Evolutionary conservation across 35 echinoderm and acorn worm genomes (phyloP).

Genomic region (Hemicentrotus pulcherrimus): DNA sequence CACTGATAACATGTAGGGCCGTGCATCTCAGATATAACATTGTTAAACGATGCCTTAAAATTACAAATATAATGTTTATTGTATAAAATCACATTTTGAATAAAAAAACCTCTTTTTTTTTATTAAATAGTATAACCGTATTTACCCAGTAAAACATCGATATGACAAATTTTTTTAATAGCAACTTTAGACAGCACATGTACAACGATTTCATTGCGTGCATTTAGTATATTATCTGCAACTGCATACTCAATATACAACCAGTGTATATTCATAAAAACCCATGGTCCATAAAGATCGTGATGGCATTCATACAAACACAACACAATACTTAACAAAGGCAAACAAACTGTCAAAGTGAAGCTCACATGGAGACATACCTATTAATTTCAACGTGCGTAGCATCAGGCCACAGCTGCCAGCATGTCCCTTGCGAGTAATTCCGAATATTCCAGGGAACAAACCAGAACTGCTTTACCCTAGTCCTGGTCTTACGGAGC

Average conservation of each 20-base stretch:
- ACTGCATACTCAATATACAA: background rate
- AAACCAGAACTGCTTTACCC: background rate
- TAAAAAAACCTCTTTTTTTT: too few relatives aligned
- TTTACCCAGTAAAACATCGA: background rate
- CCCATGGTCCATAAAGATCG: background rate
- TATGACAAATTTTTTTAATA: background rate
- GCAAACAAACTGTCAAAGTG: background rate
- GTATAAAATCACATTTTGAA: too few relatives aligned
- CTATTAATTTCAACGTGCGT: background rate
- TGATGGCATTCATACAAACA: slow-evolving; percentile 2
- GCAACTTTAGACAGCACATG: background rate
- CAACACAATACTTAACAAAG: background rate
- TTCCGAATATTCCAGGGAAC: background rate
- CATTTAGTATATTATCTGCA: background rate
- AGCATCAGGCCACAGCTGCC: background rate
- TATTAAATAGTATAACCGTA: background rate
- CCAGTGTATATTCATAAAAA: background rate
- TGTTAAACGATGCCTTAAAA: too few relatives aligned
- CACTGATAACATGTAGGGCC: too few relatives aligned
- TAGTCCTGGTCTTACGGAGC: background rate
- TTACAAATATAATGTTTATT: too few relatives aligned
- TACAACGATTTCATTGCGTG: background rate
- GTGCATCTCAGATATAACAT: too few relatives aligned
- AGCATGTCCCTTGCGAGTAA: background rate
- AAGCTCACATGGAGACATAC: background rate